Conservation (phyloP, 2,113 vertebrate genomes). For the Ochotona curzoniae region DNA sequence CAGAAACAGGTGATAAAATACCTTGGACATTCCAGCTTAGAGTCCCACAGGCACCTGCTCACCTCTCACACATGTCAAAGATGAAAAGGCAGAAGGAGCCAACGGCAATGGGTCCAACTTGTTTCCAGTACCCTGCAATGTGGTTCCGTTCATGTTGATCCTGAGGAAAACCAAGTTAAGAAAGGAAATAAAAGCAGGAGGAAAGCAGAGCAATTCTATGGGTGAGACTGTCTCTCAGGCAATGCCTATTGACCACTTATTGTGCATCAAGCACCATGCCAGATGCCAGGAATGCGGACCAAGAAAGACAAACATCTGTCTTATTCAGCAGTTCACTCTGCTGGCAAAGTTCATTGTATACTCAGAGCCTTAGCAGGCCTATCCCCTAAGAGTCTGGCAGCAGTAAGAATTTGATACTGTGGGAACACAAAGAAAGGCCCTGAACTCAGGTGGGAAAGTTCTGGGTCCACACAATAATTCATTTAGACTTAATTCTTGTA, state of each 20-base stretch:
- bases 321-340: neutral
- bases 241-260: neutral
- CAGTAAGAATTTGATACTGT: neutral
- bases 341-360: neutral
- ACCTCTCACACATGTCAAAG: conserved; percentile 99
- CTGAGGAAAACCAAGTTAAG: conserved; percentile 81
- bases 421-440: neutral
- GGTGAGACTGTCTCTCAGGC: neutral
- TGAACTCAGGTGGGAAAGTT: neutral
- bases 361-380: neutral
- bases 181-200: neutral
- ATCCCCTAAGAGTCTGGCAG: neutral
- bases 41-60: conserved; percentile 57
- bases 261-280: rapidly evolving
- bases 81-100: conserved; percentile 98
- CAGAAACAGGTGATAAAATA: neutral
- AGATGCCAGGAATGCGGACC: neutral
- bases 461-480: neutral
- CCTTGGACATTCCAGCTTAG: neutral
- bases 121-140: conserved; percentile 97
- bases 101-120: conserved; percentile 96
- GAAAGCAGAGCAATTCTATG: neutral
- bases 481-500: neutral
- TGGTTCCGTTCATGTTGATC: conserved; percentile 96
- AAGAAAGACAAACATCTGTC: neutral